Evolutionary conservation across 1,140 invertebrate genomes (phyloP), one percentile per base, ranked within the genome.

Genomic region (Papilio xuthus): DNA sequence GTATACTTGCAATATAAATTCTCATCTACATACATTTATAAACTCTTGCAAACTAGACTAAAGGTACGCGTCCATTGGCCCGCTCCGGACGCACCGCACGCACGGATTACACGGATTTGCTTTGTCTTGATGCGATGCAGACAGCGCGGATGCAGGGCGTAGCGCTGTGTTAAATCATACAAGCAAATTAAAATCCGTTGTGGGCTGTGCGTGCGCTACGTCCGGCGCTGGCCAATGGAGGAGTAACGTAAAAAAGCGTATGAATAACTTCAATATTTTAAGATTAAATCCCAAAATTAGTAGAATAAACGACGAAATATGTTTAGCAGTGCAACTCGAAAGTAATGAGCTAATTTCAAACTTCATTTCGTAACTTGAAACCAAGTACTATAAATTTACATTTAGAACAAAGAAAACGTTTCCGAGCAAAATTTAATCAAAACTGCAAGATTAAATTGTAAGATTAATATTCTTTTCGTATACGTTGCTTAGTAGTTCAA

Each of bases 331-430:
- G 13, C 60, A 67, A 28, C 26, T 28, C 60, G 13, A 67, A 67
- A 67, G 12, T 67, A 67, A 67, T 15, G 26, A 67, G 26, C 60
- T 67, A 67, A 67, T 67, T 67, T 4, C 26, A 67, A 26, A 67
- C 60, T 67, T 28, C 60, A 28, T 28, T 28, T 67, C 26, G 26
- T 32, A 67, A 67, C 60, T 28, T 28, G 60, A 32, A 18, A 67
- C 60, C 60, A 67, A 67, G 60, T 67, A 67, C 60, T 32, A 67
- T 67, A 67, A 67, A 67, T 67, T 67, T 67, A 67, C 60, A 28
- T 67, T 67, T 32, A 67, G 60, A 67, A 67, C 60, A 67, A 67
- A 28, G 60, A 67, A 28, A 67, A 28, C 60, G 26, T 67, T 67
- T 67, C 13, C 23, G 13, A 32, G 60, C 60, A 67, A 67, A 67